Evolutionary conservation across 2,113 vertebrate genomes (phyloP).

Genomic region (Hystrix cristata): DNA sequence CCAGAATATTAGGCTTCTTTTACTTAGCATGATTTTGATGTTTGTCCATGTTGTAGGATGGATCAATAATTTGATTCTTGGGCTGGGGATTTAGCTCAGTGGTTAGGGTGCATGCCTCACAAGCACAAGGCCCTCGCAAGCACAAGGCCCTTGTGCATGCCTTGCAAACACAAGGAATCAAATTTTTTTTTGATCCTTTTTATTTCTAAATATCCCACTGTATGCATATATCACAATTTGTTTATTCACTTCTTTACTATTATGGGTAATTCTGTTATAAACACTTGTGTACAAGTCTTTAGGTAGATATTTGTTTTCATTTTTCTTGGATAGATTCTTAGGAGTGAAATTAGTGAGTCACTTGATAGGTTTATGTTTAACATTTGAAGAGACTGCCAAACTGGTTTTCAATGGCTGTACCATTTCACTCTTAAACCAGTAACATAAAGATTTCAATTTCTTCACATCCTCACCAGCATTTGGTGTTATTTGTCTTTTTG

Average conservation of each 20-base stretch:
- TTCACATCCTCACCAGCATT: neutral
- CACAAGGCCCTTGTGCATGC: too few species aligned
- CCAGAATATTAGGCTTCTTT: neutral
- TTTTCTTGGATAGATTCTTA: neutral
- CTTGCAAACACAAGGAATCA: too few species aligned
- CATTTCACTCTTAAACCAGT: neutral
- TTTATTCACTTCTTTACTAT: neutral
- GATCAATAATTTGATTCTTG: neutral
- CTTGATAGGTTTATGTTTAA: neutral
- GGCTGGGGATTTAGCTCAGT: too few species aligned
- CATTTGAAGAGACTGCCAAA: constrained; percentile 1
- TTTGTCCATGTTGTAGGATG: neutral
- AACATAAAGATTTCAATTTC: neutral
- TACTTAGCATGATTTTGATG: neutral
- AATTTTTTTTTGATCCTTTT: neutral
- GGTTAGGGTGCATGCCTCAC: too few species aligned
- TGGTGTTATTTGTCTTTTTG: neutral
- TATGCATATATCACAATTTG: neutral
- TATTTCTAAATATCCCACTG: neutral
- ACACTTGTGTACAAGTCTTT: neutral
- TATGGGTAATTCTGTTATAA: neutral
- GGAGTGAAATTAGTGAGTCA: neutral
- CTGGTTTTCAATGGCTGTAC: neutral
- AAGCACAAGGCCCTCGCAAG: too few species aligned
- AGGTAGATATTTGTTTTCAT: neutral